These are phyloP conservation scores for Alectura lathami DNA, from an alignment of 2,113 vertebrate species.

Conservation along the genomic window DNA sequence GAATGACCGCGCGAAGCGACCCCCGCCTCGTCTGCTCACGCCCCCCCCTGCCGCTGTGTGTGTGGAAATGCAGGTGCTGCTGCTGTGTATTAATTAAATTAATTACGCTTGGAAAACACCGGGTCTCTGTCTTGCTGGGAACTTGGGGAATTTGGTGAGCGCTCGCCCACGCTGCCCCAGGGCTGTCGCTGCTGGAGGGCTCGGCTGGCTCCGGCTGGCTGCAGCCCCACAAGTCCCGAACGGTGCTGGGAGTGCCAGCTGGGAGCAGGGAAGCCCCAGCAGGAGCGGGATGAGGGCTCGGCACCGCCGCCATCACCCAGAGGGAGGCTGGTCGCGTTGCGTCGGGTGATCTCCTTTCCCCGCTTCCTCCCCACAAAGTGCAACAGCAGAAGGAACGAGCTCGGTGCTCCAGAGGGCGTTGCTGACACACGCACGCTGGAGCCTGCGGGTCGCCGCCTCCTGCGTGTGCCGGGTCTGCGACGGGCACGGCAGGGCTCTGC, in stretches of 20 bases:
- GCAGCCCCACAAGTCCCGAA: no score
- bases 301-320: no score
- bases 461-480: background rate
- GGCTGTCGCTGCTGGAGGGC: accelerated
- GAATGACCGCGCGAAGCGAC: background rate
- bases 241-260: no score
- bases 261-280: no score
- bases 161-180: background rate
- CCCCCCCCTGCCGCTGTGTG: background rate
- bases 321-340: no score
- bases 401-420: background rate
- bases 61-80: background rate
- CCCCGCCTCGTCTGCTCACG: background rate
- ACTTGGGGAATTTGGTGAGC: background rate
- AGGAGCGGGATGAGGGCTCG: no score
- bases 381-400: background rate
- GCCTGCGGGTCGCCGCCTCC: background rate
- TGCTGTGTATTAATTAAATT: background rate
- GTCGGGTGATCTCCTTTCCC: background rate
- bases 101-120: background rate
- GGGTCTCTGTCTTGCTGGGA: background rate
- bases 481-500: background rate
- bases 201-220: accelerated
- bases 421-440: background rate
- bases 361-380: background rate